phyloP scores from a whole-genome alignment of 2,888 invertebrate genomes.

The Operophtera brumata region DNA sequence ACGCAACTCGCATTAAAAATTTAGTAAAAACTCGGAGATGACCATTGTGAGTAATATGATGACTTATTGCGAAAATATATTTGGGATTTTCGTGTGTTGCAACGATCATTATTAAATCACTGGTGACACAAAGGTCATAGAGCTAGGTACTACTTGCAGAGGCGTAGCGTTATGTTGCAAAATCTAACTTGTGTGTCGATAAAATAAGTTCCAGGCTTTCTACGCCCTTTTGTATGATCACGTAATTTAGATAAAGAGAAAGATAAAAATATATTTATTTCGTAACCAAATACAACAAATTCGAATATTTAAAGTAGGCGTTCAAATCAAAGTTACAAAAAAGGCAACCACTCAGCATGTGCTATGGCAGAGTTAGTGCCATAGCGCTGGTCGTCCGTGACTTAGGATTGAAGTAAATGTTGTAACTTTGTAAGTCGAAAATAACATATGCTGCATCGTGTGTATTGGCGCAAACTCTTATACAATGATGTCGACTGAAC shows the following conservation, averaged over 20 bases:
- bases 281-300: too few species aligned
- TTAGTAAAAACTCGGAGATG: constrained; percentile 41
- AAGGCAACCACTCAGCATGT: too few species aligned
- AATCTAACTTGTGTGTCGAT: constrained; percentile 22
- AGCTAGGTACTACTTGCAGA: background rate
- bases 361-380: too few species aligned
- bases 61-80: constrained; percentile 43
- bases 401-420: constrained; percentile 74
- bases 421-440: constrained; percentile 76
- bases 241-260: too few species aligned
- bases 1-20: constrained; percentile 47
- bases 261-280: too few species aligned
- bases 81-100: constrained; percentile 31
- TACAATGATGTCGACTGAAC: constrained; percentile 79
- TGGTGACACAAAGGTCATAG: constrained; percentile 20
- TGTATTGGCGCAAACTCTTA: constrained; percentile 76
- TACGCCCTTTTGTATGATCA: constrained; percentile 64
- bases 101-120: constrained; percentile 26
- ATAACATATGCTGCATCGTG: constrained; percentile 73
- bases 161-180: constrained; percentile 12
- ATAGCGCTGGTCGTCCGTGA: too few species aligned
- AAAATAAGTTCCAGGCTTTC: constrained; percentile 43
- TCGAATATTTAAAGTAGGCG: too few species aligned
- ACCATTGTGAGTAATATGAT: constrained; percentile 42
- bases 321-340: too few species aligned